A percentile compares a stretch with the other conserved stretches of the same genome.
These are phyloP conservation scores for Apostichopus parvimensis DNA, from an alignment of 35 echinoderm and acorn worm genomes.

Conservation along the genomic window DNA sequence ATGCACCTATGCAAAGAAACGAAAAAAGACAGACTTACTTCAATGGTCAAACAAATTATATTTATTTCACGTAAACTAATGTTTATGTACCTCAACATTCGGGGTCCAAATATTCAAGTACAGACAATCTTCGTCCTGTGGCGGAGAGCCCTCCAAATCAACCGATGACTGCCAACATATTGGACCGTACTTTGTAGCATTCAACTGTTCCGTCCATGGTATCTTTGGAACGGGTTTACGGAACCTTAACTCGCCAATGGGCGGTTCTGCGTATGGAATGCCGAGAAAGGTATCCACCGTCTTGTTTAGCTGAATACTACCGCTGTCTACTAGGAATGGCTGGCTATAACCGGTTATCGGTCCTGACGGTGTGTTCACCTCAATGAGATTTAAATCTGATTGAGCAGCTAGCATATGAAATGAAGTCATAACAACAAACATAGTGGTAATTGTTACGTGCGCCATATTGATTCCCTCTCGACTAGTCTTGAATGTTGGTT, in stretches of 20 bases:
- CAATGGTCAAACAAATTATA: too few species aligned
- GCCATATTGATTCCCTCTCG: too few species aligned
- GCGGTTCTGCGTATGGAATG: constrained; percentile 72
- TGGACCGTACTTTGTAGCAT: constrained; percentile 44
- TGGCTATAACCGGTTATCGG: not conserved
- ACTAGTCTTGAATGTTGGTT: too few species aligned
- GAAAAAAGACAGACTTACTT: too few species aligned
- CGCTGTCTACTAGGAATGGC: not conserved
- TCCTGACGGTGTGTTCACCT: not conserved
- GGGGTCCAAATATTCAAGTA: constrained; percentile 38
- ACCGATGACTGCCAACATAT: constrained; percentile 52
- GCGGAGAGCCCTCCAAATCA: not conserved
- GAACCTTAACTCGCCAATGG: constrained; percentile 46
- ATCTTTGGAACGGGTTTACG: constrained; percentile 35
- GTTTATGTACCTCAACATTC: not conserved
- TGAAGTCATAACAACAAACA: not conserved
- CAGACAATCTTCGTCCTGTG: constrained; percentile 52
- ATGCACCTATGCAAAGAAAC: too few species aligned
- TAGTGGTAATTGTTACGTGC: too few species aligned
- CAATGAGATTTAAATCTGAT: not conserved
- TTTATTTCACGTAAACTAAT: too few species aligned
- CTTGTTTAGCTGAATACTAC: not conserved
- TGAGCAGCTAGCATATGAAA: not conserved
- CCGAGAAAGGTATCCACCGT: constrained; percentile 53
- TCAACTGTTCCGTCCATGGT: constrained; percentile 33